Evolutionary conservation across 2,888 invertebrate genomes (phyloP), one percentile per base, ranked within the genome.

Genomic region (Macrosiphum euphorbiae): DNA sequence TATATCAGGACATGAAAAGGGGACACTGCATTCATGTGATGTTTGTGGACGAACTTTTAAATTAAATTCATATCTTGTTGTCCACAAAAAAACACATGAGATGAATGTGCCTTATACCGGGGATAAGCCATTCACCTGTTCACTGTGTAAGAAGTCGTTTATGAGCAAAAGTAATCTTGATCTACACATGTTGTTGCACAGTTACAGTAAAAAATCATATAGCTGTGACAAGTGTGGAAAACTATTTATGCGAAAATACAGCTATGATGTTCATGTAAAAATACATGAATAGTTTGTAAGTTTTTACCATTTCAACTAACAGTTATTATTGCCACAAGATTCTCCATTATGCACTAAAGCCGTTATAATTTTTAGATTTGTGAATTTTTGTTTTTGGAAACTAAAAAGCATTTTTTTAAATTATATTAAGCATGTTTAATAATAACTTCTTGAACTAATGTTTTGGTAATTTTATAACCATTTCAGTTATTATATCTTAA

Each of bases 221-320:
- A 94, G 94, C 16, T 95, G 95, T 94, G 95, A 95, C 58, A 92
- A 94, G 24, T 95, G 95, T 94, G 95, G 95, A 35, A 95, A 95
- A 89, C 94, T 94, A 91, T 95, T 95, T 92, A 94, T 94, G 58
- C 92, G 95, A 7, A 95, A 95, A 61, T 95, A 94, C 52, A 95
- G 94, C 61, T 95, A 94, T 92, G 94, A 94, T 61, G 95, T 94
- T 91, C 95, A 95, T 92, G 90, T 94, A 61, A 94, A 94, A 85
- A 94, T 94, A 87, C 95, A 95, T 90, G 91, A 92, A 92, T 92
- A 92, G 35, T 84, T 50, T n/a, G 16, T 85, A 85, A 35, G 28
- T 50, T 94, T 87, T 26, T 86, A 35, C 20, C 87, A 91, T 67
- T 88, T 44, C 55, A 92, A 61, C 28, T 84, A 84, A 84, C 44